These are phyloP conservation scores for Himalopsyche tibetana DNA, from an alignment of 2,888 invertebrate species.

Conservation along the genomic window DNA sequence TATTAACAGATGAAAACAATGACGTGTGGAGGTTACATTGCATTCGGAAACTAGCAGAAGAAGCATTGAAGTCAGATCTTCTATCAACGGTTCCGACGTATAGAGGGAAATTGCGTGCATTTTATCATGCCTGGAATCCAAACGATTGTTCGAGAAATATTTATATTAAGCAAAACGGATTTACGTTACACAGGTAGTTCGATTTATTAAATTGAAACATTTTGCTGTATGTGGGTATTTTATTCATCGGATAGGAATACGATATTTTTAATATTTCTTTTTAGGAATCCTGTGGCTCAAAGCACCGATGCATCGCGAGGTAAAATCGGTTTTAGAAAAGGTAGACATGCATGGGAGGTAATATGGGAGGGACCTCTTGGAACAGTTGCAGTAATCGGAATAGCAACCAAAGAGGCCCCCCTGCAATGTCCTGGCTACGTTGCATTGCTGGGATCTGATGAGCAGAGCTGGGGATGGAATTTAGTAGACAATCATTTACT, in stretches of 20 bases:
- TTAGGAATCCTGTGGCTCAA: constrained; percentile 97
- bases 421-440: constrained; percentile 97
- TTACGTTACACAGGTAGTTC: constrained; percentile 90
- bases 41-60: constrained; percentile 89
- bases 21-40: constrained; percentile 97
- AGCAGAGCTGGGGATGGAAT: constrained; percentile 99
- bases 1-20: constrained; percentile 94
- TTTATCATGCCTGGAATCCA: constrained; percentile 97
- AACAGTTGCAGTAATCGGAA: constrained; percentile 97
- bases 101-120: constrained; percentile 95
- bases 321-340: constrained; percentile 93
- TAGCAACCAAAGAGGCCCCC: constrained; percentile 95
- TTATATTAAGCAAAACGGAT: constrained; percentile 97
- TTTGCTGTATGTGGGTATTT: background rate
- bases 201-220: background rate
- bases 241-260: background rate
- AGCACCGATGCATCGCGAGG: constrained; percentile 96
- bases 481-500: constrained; percentile 97
- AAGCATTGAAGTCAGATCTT: constrained; percentile 91
- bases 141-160: constrained; percentile 98
- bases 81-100: constrained; percentile 91
- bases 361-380: constrained; percentile 99
- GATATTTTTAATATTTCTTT: constrained; percentile 35
- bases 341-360: constrained; percentile 98
- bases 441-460: constrained; percentile 94